phyloP scores from a whole-genome alignment of 2,888 invertebrate genomes.

The Ophioninae sp. region DNA sequence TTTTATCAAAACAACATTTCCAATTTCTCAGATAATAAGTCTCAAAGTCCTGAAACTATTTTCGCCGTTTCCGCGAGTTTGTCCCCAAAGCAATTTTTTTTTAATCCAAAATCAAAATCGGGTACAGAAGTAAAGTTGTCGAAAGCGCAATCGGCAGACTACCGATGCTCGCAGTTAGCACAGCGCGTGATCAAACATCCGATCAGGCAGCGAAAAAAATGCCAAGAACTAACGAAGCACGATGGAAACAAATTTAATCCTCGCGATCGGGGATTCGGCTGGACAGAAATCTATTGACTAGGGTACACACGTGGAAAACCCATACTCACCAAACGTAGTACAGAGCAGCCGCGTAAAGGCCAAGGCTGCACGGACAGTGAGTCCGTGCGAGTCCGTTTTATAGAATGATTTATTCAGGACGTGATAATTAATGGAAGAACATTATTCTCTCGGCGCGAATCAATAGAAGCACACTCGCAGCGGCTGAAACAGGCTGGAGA shows the following conservation, averaged over 20 bases:
- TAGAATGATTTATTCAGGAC: constrained; percentile 79
- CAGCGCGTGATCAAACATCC: not conserved
- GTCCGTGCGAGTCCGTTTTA: constrained; percentile 77
- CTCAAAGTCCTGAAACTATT: not conserved
- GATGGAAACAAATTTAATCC: not conserved
- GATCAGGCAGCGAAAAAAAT: not conserved
- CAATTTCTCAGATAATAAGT: not conserved
- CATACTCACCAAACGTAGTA: not conserved
- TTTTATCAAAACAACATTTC: not conserved
- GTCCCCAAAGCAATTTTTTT: no score
- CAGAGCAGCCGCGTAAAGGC: constrained; percentile 12
- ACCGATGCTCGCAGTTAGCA: no score
- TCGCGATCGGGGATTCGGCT: not conserved
- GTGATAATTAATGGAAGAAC: constrained; percentile 79
- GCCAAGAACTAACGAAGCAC: not conserved
- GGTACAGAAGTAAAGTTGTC: not conserved
- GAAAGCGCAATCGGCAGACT: not conserved
- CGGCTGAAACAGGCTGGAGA: constrained; percentile 21
- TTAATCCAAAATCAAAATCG: not conserved
- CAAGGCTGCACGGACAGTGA: constrained; percentile 65
- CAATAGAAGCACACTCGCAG: constrained; percentile 72
- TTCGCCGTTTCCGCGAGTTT: not conserved
- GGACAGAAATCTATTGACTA: constrained; percentile 19
- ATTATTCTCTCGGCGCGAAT: constrained; percentile 79
- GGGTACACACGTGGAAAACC: constrained; percentile 16